A percentile compares a stretch with the other conserved stretches of the same genome.
Conservation (phyloP, 2,113 vertebrate species). For the Eptesicus fuscus region DNA sequence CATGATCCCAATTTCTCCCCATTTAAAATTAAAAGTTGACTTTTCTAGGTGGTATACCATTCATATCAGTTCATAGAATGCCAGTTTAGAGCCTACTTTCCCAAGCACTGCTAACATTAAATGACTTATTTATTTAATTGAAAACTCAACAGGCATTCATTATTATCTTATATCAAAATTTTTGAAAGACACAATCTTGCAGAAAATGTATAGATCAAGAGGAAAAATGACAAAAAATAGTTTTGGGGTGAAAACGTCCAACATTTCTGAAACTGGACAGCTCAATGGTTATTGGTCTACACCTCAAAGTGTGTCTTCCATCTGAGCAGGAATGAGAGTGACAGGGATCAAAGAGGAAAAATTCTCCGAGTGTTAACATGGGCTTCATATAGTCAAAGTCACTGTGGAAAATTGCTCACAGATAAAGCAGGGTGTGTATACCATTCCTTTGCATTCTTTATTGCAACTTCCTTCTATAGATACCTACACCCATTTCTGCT, state of each 20-base stretch:
- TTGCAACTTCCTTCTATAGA: background rate
- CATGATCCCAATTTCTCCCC: background rate
- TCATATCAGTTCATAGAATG: background rate
- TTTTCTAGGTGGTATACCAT: background rate
- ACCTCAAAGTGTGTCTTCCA: background rate
- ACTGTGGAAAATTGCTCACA: background rate
- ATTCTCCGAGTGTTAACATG: background rate
- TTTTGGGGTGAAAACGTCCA: background rate
- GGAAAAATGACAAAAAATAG: background rate
- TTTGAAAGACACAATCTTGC: background rate
- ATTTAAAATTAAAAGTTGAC: background rate
- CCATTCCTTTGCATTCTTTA: background rate
- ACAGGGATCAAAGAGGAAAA: background rate
- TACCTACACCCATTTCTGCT: background rate
- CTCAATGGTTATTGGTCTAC: background rate
- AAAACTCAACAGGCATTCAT: background rate
- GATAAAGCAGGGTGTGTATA: background rate
- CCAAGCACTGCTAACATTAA: background rate
- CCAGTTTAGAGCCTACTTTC: background rate
- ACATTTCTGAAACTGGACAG: background rate
- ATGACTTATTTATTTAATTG: background rate
- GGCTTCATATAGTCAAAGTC: background rate
- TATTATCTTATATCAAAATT: background rate
- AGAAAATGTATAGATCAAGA: background rate
- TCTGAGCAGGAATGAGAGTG: background rate